phyloP scores from a whole-genome alignment of 2,888 invertebrate genomes.

The Adela reaumurella region DNA sequence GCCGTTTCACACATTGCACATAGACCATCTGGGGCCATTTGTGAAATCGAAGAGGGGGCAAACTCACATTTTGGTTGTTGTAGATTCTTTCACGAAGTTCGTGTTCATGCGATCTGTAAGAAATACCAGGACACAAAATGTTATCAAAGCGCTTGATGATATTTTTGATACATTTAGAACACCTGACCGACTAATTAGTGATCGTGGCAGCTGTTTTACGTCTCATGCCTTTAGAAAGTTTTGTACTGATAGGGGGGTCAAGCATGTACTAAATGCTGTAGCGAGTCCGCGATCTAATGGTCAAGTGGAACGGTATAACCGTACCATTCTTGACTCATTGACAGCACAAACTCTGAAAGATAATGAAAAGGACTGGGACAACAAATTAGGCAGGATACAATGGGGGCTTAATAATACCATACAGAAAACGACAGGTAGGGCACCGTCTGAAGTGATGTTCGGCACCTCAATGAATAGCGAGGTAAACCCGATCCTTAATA shows the following conservation, averaged over 20 bases:
- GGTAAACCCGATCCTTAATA: too few relatives aligned
- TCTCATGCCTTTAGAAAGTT: slow-evolving; percentile 19
- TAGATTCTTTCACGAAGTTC: slow-evolving; percentile 27
- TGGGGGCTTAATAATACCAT: slow-evolving; percentile 17
- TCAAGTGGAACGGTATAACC: too few relatives aligned
- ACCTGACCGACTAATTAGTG: slow-evolving; percentile 19
- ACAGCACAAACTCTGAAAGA: slow-evolving; percentile 14
- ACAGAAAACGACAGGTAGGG: too few relatives aligned
- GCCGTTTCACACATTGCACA: slow-evolving; percentile 28
- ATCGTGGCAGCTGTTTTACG: slow-evolving; percentile 26
- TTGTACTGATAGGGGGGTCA: slow-evolving; percentile 16
- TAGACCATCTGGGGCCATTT: slow-evolving; percentile 33
- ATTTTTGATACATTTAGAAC: slow-evolving; percentile 15
- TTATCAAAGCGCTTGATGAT: slow-evolving; percentile 16
- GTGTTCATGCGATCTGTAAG: slow-evolving; percentile 19
- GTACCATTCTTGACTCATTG: slow-evolving; percentile 16
- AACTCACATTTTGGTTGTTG: slow-evolving; percentile 20
- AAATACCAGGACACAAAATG: slow-evolving; percentile 17
- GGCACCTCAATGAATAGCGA: too few relatives aligned
- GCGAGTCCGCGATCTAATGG: too few relatives aligned
- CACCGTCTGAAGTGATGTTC: too few relatives aligned
- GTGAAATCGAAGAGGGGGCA: slow-evolving; percentile 19
- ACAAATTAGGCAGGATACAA: slow-evolving; percentile 16
- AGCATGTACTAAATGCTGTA: slow-evolving; percentile 17
- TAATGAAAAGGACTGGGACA: slow-evolving; percentile 21